Evolutionary conservation across 2,888 invertebrate species (phyloP).

Genomic region (Cordilura impudica): DNA sequence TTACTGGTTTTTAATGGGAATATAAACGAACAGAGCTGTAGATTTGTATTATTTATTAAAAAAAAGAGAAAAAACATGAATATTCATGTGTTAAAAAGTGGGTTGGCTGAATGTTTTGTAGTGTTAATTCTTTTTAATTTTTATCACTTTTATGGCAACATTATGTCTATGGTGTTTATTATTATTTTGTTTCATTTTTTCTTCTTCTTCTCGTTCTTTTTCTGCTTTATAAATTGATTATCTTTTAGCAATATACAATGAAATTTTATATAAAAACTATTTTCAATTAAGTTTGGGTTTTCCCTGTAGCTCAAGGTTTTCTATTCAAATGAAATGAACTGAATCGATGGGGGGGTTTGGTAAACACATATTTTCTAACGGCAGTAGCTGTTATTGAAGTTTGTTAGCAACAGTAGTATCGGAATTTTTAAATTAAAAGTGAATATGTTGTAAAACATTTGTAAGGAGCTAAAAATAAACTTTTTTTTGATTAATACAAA

Average conservation of each 20-base stretch:
- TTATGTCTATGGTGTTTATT: not conserved
- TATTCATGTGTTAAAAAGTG: not conserved
- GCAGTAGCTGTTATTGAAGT: not conserved
- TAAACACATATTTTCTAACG: not conserved
- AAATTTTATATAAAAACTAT: constrained; percentile 24
- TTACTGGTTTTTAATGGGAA: no score
- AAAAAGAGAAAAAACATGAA: no score
- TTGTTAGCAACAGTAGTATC: not conserved
- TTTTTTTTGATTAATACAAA: no score
- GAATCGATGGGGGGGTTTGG: not conserved
- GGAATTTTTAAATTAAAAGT: not conserved
- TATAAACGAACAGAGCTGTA: no score
- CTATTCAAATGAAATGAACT: not conserved
- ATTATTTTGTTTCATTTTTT: not conserved
- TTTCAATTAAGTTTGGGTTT: constrained; percentile 56
- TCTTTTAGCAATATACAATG: constrained; percentile 21
- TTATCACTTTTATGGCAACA: constrained; percentile 4
- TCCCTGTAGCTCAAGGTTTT: constrained; percentile 52
- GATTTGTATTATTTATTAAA: no score
- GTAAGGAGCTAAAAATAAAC: no score
- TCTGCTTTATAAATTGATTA: constrained; percentile 23
- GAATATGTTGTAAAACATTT: not conserved
- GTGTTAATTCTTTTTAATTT: not conserved
- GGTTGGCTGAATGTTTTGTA: not conserved
- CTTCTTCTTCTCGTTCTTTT: not conserved